Evolutionary conservation across 2,888 invertebrate genomes (phyloP), one percentile per base, ranked within the genome.

Genomic region (Rotaria sp.): DNA sequence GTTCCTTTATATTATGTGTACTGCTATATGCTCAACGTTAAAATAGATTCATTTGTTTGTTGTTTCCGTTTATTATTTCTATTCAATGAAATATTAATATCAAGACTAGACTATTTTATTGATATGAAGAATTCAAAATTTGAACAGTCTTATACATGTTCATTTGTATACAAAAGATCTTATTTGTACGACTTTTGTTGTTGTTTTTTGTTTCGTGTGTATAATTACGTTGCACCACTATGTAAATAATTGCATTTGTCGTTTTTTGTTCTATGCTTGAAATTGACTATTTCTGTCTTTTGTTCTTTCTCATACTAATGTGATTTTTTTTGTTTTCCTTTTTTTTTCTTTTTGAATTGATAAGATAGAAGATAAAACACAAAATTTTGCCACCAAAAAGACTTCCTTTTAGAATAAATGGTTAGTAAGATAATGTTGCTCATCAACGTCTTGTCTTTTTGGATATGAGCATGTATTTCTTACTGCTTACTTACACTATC

Each of bases 271-370:
- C 67, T 35, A 67, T 59, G 8, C 50, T 15, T 50, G 50, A 50
- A 35, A 67, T 67, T 21, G 67, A 67, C 67, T 21, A 35, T 67
- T 2, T 35, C 35, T 67, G 67, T 67, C 35, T 67, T 67, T 30
- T 35, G 35, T 67, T 67, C 67, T 67, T 35, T 67, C 67, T 67
- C 35, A 67, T 67, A 67, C 67, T 67, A 67, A 67, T 67, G 67
- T 67, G 67, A 67, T 67, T 67, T 67, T 67, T 55, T 11, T 67
- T 35, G 57, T 59, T 59, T 59, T 59, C 57, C 45, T 45, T 45
- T 15, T 59, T 59, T 15, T n/a, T 67, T 67, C 35, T 67, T 67
- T 67, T n/a, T 67, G 35, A 67, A 67, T 67, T 67, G 35, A 67
- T 35, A 67, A 67, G 67, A 35, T 67, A 67, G 15, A 30, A 67